phyloP scores from a whole-genome alignment of 1,140 invertebrate species.

The Triops cancriformis region DNA sequence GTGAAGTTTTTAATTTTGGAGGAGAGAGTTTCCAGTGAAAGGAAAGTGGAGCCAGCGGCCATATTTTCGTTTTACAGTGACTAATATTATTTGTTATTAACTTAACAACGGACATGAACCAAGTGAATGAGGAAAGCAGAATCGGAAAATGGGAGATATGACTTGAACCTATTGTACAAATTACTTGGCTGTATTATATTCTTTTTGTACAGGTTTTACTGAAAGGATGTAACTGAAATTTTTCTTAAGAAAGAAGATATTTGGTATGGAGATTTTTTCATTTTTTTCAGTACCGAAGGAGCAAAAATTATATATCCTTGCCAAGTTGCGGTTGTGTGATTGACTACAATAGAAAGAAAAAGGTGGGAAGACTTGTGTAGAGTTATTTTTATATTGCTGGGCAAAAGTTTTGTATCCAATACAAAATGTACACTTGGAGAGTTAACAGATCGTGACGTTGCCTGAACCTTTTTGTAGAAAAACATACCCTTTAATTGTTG shows the following conservation, averaged over 20 bases:
- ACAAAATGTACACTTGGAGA: not conserved
- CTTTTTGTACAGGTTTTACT: not conserved
- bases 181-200: not conserved
- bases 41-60: not conserved
- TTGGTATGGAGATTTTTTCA: not conserved
- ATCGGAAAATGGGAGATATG: not conserved
- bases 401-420: not conserved
- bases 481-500: not conserved
- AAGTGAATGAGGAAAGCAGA: not conserved
- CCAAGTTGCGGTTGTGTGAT: not conserved
- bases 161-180: not conserved
- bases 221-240: not conserved
- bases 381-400: not conserved
- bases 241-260: not conserved
- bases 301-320: not conserved
- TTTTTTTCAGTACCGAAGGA: not conserved
- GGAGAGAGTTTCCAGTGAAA: not conserved
- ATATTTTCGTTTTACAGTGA: not conserved
- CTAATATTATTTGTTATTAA: conserved; percentile 14
- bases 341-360: not conserved
- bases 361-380: not conserved
- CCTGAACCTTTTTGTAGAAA: not conserved
- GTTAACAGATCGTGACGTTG: not conserved
- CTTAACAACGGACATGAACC: not conserved
- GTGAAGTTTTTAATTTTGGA: not conserved